A percentile compares a stretch with the other conserved stretches of the same genome.
Conservation (phyloP, 2,113 vertebrate genomes). For the Chauna torquata region DNA sequence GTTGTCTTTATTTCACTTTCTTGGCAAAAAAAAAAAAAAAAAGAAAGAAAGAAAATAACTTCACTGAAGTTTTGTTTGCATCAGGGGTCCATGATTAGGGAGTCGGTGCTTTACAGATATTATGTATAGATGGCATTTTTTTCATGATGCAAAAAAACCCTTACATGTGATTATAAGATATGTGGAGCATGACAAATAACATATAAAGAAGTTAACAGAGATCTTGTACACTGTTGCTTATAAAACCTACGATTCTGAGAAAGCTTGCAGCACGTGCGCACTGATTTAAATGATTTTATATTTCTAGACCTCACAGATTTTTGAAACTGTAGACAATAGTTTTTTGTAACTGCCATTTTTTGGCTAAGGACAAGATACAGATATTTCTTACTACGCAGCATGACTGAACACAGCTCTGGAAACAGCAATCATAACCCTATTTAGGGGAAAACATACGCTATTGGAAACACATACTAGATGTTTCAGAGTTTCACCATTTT, state of each 20-base stretch:
- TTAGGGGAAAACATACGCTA: slow-evolving; percentile 16
- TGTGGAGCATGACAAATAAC: not conserved
- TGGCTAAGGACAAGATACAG: not conserved
- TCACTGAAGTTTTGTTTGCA: not conserved
- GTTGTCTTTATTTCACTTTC: slow-evolving; percentile 17
- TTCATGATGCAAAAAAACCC: not conserved
- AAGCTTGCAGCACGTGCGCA: not conserved
- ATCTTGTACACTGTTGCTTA: not conserved
- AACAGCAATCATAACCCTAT: not conserved
- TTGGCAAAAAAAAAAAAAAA: not conserved
- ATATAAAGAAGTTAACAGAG: not conserved
- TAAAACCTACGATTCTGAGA: not conserved
- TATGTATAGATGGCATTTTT: not conserved
- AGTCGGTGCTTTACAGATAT: not conserved
- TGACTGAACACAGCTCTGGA: not conserved
- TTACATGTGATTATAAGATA: not conserved
- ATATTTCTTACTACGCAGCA: not conserved
- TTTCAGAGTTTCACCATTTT: slow-evolving; percentile 7
- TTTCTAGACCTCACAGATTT: not conserved
- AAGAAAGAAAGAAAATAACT: not conserved
- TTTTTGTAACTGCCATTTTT: slow-evolving; percentile 1
- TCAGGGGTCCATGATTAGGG: not conserved
- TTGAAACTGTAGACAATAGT: not conserved
- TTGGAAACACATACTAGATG: slow-evolving; percentile 12
- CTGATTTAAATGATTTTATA: not conserved